Evolutionary conservation across 2,888 invertebrate species (phyloP).

Genomic region (Alloscopus bannaensis): DNA sequence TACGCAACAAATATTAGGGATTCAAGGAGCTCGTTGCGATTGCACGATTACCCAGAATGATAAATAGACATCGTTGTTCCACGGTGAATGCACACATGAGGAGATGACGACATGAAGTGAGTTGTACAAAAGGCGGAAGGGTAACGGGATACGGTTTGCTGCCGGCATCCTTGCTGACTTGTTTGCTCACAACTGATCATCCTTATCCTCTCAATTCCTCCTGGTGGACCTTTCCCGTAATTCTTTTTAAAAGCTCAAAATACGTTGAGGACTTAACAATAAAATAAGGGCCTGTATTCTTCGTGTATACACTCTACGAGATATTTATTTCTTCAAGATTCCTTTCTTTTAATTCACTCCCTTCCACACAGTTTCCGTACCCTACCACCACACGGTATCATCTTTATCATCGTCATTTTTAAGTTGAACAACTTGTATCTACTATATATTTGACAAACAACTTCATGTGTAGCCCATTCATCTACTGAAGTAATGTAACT

Average conservation of each 20-base stretch:
- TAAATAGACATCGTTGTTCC: conserved; percentile 41
- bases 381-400: conserved; percentile 22
- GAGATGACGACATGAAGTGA: conserved; percentile 47
- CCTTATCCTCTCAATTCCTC: too few species aligned
- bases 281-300: too few species aligned
- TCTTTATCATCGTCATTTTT: conserved; percentile 55
- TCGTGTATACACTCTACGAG: too few species aligned
- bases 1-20: too few species aligned
- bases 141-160: conserved; percentile 62
- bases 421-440: conserved; percentile 49
- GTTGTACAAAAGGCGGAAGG: conserved; percentile 53
- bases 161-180: conserved; percentile 50
- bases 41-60: conserved; percentile 39
- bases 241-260: too few species aligned
- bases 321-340: conserved; percentile 33
- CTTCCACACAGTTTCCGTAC: too few species aligned
- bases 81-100: conserved; percentile 26
- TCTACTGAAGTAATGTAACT: conserved; percentile 34
- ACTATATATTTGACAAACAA: conserved; percentile 56
- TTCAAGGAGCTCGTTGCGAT: too few species aligned
- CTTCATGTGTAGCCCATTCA: conserved; percentile 51
- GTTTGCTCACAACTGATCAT: conserved; percentile 51
- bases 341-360: conserved; percentile 24
- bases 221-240: conserved; percentile 42
- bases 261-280: too few species aligned